phyloP scores from a whole-genome alignment of 30 jellyfish, hydroid and myxozoan genomes.

The Chironex yamaguchii region DNA sequence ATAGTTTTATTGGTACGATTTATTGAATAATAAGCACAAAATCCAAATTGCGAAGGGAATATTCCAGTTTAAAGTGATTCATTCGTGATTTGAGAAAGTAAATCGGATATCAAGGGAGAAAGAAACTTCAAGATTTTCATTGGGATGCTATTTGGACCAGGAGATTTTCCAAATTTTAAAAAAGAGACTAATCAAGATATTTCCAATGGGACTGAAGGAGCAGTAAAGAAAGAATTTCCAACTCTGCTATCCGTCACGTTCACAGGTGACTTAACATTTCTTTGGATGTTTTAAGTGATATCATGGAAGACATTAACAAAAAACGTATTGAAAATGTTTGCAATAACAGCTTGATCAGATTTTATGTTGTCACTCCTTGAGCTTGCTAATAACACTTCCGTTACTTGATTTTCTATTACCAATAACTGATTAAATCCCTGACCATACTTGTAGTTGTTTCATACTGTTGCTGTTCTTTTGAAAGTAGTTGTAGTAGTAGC shows the following conservation, averaged over 20 bases:
- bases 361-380: constrained; percentile 49
- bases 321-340: constrained; percentile 67
- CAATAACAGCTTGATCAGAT: constrained; percentile 62
- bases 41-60: constrained; percentile 72
- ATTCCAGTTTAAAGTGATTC: constrained; percentile 65
- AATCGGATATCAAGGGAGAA: constrained; percentile 53
- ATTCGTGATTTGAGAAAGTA: constrained; percentile 69
- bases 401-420: constrained; percentile 47
- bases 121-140: constrained; percentile 28
- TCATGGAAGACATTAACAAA: constrained; percentile 58
- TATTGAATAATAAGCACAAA: constrained; percentile 57
- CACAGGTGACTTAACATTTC: constrained; percentile 30
- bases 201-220: constrained; percentile 67
- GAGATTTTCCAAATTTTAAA: constrained; percentile 70
- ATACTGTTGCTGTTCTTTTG: constrained; percentile 66
- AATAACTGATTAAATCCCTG: constrained; percentile 68
- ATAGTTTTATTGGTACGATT: constrained; percentile 51
- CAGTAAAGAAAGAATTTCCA: constrained; percentile 42
- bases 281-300: constrained; percentile 47
- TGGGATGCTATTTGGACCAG: constrained; percentile 81
- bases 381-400: constrained; percentile 56
- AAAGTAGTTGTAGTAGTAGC: constrained; percentile 60
- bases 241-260: constrained; percentile 40
- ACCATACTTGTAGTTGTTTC: constrained; percentile 77
- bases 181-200: constrained; percentile 57